Conservation (phyloP, 2,888 invertebrate species). For the Meta bourneti region DNA sequence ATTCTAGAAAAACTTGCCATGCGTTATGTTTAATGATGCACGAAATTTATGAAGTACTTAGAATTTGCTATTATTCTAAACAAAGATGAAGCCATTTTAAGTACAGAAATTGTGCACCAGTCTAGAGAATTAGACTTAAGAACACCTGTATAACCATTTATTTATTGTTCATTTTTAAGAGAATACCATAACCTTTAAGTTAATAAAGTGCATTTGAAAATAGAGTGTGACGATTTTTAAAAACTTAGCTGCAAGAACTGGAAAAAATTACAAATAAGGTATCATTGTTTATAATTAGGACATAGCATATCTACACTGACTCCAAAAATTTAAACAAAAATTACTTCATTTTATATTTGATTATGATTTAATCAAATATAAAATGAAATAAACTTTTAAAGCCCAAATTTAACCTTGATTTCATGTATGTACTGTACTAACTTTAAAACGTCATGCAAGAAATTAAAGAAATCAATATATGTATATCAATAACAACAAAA, state of each 20-base stretch:
- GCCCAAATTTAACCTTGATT: neutral
- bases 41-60: too few species aligned
- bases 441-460: neutral
- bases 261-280: too few species aligned
- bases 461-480: slow-evolving; percentile 19
- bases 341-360: too few species aligned
- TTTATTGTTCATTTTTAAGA: neutral
- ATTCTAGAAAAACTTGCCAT: too few species aligned
- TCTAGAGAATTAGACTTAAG: slow-evolving; percentile 14
- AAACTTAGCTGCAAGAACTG: neutral
- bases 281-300: too few species aligned
- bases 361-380: too few species aligned
- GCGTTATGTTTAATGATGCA: too few species aligned
- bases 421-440: neutral
- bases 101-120: neutral
- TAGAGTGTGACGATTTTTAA: neutral
- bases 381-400: too few species aligned
- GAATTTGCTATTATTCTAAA: too few species aligned
- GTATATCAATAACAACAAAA: slow-evolving; percentile 60
- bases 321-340: too few species aligned
- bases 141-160: neutral
- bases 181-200: slow-evolving; percentile 24
- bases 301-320: too few species aligned
- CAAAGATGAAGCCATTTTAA: too few species aligned
- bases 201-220: slow-evolving; percentile 21